Percentiles rank a stretch among this genome's conserved stretches.
These are phyloP conservation scores for Eumaeus atala DNA, from an alignment of 1,140 invertebrate genomes.

Conservation along the genomic window DNA sequence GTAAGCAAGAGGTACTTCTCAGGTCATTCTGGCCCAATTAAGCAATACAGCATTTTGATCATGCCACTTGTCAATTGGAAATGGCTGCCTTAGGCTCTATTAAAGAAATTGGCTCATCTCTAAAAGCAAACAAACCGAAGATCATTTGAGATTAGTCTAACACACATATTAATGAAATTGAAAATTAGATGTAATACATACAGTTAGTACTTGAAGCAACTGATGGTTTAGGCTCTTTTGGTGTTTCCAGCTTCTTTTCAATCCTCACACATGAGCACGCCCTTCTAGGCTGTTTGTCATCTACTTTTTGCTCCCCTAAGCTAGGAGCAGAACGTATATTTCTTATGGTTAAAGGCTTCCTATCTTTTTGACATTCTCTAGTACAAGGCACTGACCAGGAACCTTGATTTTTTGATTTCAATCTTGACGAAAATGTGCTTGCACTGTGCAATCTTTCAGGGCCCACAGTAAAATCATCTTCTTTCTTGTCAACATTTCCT, in stretches of 20 bases:
- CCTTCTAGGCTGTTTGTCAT: slow-evolving; percentile 33
- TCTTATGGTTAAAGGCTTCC: slow-evolving; percentile 27
- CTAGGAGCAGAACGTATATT: slow-evolving; percentile 50
- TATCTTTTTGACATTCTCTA: slow-evolving; percentile 37
- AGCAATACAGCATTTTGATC: too few species aligned
- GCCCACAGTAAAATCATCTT: slow-evolving; percentile 36
- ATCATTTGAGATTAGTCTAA: too few species aligned
- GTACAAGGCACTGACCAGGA: slow-evolving; percentile 30
- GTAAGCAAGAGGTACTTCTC: too few species aligned
- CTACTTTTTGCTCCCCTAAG: slow-evolving; percentile 26
- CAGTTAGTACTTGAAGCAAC: slow-evolving; percentile 46
- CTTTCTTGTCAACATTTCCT: slow-evolving; percentile 20
- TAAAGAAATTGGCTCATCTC: too few species aligned
- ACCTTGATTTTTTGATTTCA: slow-evolving; percentile 44
- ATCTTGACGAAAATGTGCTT: slow-evolving; percentile 64
- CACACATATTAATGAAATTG: too few species aligned
- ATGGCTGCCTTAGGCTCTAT: too few species aligned
- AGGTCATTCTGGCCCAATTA: too few species aligned
- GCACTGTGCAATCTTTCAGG: slow-evolving; percentile 64
- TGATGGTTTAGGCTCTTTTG: slow-evolving; percentile 35
- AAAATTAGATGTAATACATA: slow-evolving; percentile 40
- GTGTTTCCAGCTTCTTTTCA: slow-evolving; percentile 35
- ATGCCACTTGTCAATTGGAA: too few species aligned
- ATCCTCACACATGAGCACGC: slow-evolving; percentile 49
- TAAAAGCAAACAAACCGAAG: too few species aligned